Conservation (phyloP, 1,140 invertebrate genomes). For the Aphis craccivora region DNA sequence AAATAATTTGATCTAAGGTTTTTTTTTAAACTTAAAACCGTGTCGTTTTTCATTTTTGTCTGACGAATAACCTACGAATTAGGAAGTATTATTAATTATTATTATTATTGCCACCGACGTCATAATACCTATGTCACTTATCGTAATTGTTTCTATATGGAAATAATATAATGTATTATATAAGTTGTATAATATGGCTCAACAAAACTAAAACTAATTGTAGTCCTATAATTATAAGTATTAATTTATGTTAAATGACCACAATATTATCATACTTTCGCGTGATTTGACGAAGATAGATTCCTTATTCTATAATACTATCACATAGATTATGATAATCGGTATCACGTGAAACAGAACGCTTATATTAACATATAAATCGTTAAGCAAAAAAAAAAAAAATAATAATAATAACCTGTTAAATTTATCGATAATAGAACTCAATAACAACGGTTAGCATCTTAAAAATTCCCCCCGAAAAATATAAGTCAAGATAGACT, state of each 20-base stretch:
- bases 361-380: background rate
- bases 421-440: too few species aligned
- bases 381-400: background rate
- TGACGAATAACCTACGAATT: background rate
- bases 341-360: background rate
- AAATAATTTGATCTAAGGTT: too few species aligned
- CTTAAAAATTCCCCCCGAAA: background rate
- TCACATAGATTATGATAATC: background rate
- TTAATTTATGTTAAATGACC: background rate
- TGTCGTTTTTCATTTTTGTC: too few species aligned
- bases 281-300: background rate
- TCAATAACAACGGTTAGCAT: too few species aligned
- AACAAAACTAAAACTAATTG: background rate
- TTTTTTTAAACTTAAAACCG: background rate
- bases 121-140: too few species aligned
- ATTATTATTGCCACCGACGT: background rate
- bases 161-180: too few species aligned
- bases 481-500: background rate
- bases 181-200: background rate
- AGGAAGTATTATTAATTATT: background rate
- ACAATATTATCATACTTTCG: background rate
- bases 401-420: too few species aligned
- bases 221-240: too few species aligned
- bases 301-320: background rate
- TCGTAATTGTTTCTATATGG: too few species aligned